Percentiles rank a stretch among this genome's conserved stretches.
Conservation (phyloP, 2,888 invertebrate species). For the Protonemura montana region DNA sequence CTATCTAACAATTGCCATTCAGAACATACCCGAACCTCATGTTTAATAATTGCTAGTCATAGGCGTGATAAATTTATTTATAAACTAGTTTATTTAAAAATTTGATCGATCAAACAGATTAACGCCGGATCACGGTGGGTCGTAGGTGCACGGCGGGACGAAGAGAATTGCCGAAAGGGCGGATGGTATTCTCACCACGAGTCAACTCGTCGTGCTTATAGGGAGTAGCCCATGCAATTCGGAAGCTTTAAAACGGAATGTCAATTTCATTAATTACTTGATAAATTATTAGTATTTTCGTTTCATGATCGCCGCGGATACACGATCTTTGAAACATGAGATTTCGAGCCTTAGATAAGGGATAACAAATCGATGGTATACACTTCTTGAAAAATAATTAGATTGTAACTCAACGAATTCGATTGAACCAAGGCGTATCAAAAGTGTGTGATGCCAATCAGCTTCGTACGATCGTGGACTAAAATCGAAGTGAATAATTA, state of each 20-base stretch:
- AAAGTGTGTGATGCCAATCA: background rate
- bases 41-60: background rate
- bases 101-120: slow-evolving; percentile 36
- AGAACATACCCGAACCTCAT: background rate
- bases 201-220: background rate
- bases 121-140: slow-evolving; percentile 9
- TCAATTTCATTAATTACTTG: slow-evolving; percentile 38
- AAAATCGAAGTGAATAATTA: background rate
- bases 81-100: slow-evolving; percentile 30
- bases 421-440: slow-evolving; percentile 20
- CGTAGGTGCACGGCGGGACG: background rate
- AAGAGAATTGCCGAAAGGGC: slow-evolving; percentile 4
- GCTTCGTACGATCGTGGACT: background rate
- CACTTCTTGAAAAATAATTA: slow-evolving; percentile 27
- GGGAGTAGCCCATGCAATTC: slow-evolving; percentile 27
- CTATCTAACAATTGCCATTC: background rate
- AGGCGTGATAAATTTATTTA: background rate
- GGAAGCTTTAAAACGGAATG: slow-evolving; percentile 28
- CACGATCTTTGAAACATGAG: slow-evolving; percentile 19
- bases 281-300: slow-evolving; percentile 31
- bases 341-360: slow-evolving; percentile 16
- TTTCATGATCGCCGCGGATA: slow-evolving; percentile 18
- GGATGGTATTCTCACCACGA: background rate
- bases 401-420: slow-evolving; percentile 29
- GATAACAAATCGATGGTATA: slow-evolving; percentile 22